Evolutionary conservation across 2,113 vertebrate species (phyloP).

Genomic region (Halichoerus grypus): DNA sequence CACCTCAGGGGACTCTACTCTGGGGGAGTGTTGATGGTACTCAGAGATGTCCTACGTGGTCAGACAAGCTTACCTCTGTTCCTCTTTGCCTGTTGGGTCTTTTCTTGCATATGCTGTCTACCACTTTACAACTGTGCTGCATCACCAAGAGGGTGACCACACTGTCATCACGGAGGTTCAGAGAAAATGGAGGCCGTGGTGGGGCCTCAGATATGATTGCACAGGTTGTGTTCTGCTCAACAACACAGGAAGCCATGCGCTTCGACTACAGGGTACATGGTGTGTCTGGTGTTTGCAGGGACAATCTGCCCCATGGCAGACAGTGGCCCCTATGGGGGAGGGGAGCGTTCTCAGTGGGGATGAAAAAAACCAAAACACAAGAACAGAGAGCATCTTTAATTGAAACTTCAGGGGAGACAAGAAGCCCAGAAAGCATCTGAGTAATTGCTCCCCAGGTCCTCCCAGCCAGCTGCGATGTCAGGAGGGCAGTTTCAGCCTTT

Average conservation of each 20-base stretch:
- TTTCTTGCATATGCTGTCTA: neutral
- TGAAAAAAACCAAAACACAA: neutral
- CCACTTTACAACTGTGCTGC: neutral
- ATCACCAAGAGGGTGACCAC: neutral
- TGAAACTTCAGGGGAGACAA: constrained; percentile 40
- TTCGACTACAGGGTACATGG: neutral
- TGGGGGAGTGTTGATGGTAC: neutral
- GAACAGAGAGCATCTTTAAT: constrained; percentile 38
- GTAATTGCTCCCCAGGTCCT: neutral
- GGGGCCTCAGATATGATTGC: neutral
- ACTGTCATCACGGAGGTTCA: neutral
- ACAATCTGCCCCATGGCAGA: neutral
- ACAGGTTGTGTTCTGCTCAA: neutral
- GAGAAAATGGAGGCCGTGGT: neutral
- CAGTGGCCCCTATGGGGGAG: neutral
- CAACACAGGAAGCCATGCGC: neutral
- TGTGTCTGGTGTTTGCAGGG: neutral
- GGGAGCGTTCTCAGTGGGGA: neutral
- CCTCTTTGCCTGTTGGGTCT: neutral
- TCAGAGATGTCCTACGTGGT: neutral
- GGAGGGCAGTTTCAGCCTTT: constrained; percentile 22
- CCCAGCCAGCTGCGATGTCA: neutral
- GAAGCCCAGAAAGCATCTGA: constrained; percentile 10
- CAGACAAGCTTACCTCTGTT: neutral
- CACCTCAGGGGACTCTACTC: neutral